phyloP scores from a whole-genome alignment of 2,113 vertebrate genomes.

The Pithys albifrons region DNA sequence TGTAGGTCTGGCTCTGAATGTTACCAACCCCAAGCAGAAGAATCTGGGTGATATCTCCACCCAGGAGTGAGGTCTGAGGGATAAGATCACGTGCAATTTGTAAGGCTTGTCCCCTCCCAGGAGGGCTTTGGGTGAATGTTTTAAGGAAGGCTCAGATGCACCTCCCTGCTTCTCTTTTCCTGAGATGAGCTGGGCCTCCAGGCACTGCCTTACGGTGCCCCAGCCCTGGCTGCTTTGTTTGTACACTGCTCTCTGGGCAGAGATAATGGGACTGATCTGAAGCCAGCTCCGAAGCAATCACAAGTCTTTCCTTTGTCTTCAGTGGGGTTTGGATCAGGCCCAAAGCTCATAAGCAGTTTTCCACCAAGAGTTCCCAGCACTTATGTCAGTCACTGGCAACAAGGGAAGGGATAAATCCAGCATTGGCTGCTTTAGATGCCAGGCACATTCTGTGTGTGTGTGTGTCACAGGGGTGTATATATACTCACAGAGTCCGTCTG shows the following conservation, averaged over 20 bases:
- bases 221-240: background rate
- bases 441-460: slow-evolving; percentile 41
- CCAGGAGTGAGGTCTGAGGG: background rate
- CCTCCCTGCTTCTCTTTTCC: background rate
- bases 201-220: background rate
- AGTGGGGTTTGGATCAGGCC: slow-evolving; percentile 52
- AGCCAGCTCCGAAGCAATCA: slow-evolving; percentile 45
- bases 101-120: fast-evolving
- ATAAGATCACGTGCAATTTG: fast-evolving
- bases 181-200: background rate
- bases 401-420: slow-evolving; percentile 69
- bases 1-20: background rate
- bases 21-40: background rate
- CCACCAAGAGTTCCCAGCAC: slow-evolving; percentile 63
- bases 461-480: slow-evolving; percentile 46
- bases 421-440: slow-evolving; percentile 51
- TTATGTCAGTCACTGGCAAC: slow-evolving; percentile 70
- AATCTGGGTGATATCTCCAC: background rate
- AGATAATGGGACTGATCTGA: slow-evolving; percentile 47
- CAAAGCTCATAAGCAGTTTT: slow-evolving; percentile 69
- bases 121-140: background rate
- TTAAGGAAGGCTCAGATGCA: background rate
- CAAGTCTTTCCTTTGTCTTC: slow-evolving; percentile 64
- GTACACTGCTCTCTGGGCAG: background rate
- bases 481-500: background rate